A percentile compares a stretch with the other conserved stretches of the same genome.
Evolutionary conservation across 2,888 invertebrate species (phyloP).

Genomic region (Pinctada fucata): DNA sequence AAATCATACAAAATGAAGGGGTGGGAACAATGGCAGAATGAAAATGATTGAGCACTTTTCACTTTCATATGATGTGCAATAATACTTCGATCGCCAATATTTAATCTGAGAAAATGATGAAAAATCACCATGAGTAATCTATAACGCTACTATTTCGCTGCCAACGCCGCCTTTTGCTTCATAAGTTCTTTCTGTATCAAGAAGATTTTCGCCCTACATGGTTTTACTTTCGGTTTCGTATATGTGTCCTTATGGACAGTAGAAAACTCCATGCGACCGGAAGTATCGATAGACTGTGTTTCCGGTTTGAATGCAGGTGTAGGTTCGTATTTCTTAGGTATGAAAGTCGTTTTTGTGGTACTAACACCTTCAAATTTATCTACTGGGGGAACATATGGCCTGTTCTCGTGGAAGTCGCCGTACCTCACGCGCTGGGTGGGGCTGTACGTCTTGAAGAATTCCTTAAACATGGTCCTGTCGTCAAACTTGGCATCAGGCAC

Average conservation of each 20-base stretch:
- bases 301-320: constrained; percentile 63
- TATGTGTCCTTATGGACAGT: constrained; percentile 66
- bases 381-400: constrained; percentile 65
- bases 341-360: constrained; percentile 58
- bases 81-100: no score
- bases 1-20: no score
- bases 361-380: constrained; percentile 61
- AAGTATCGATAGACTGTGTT: constrained; percentile 50
- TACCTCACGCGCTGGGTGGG: constrained; percentile 59
- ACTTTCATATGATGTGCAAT: no score
- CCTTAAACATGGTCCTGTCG: constrained; percentile 65
- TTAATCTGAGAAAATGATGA: no score
- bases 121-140: no score
- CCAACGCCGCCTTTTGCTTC: no score
- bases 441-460: constrained; percentile 70
- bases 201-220: constrained; percentile 66
- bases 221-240: constrained; percentile 60
- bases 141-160: no score
- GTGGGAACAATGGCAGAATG: no score
- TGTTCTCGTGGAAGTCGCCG: constrained; percentile 73
- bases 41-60: no score
- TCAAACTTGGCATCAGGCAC: constrained; percentile 66
- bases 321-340: constrained; percentile 58
- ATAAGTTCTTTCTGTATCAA: constrained; percentile 65
- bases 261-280: constrained; percentile 64